Base-by-base conservation (phyloP, 2,888 invertebrate genomes). In the Agrochola macilenta region DNA sequence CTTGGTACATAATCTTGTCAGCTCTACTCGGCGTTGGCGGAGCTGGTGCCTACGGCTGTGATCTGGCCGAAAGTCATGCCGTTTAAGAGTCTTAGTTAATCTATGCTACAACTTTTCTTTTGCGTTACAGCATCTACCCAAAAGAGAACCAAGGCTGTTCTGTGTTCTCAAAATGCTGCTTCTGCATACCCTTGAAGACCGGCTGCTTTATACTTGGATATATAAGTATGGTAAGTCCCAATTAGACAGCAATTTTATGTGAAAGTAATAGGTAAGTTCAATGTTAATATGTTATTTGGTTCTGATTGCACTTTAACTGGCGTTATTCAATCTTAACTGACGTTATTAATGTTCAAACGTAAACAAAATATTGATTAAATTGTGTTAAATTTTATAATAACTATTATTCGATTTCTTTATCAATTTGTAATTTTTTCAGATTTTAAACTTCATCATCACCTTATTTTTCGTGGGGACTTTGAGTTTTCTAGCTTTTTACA, bases 121-220 rank as follows among this genome's bases (percentile, higher is more conserved):
- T 82, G 58, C 30, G 12, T 81, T 81, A 23, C 82, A 82, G 82
- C 35, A 30, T 82, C 60, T 76, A 69, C 57, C 83, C 72, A 61
- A 81, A 88, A 75, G 63, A 72, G 20, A 43, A 69, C 11, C 64
- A 64, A 12, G 68, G 46, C 4, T 79, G 68, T 77, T 79, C 35
- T n/a, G 30, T 76, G 7, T 64, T 88, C 11, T 61, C 78, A 66
- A 87, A 81, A 88, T 87, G 89, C 80, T 87, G 87, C 43, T 88
- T 87, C 26, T 87, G 87, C 26, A 79, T 87, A 79, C 80, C 89
- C 5, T 60, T 87, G 71, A 84, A 82, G 64, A 81, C 78, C 3
- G 84, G 89, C 12, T 87, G 87, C 43, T 88, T 87, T 30, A 78
- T 88, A 74, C 87, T 87, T 49, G 87, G 87, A 65, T 87, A 87